Evolutionary conservation across 2,888 invertebrate genomes (phyloP), one percentile per base, ranked within the genome.

Genomic region (Scelioninae gen. 1): DNA sequence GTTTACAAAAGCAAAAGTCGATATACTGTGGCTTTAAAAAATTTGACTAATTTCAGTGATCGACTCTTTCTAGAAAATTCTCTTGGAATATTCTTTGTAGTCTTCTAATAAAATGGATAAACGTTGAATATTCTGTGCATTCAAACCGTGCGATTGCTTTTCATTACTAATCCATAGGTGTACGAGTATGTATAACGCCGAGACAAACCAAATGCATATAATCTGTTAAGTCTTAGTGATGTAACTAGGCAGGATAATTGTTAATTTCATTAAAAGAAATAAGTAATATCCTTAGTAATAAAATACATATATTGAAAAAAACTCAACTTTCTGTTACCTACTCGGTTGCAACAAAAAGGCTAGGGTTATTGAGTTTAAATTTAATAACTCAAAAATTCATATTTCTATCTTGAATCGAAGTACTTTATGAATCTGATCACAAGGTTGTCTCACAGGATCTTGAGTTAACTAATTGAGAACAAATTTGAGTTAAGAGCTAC

Each of bases 261-360:
- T 86, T 68, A 71, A 88, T 84, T 79, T 86, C 60, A n/a, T n/a
- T n/a, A n/a, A n/a, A n/a, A n/a, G 49, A 87, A 83, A 10, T 74
- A 66, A 5, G 84, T 85, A 62, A 87, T 72, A 11, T 81, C 71
- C 60, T 58, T 66, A 34, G 86, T 47, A 60, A 84, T 53, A 47
- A n/a, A n/a, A n/a, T n/a, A n/a, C n/a, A n/a, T n/a, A n/a, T n/a
- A n/a, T n/a, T n/a, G n/a, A n/a, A n/a, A n/a, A n/a, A n/a, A n/a
- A n/a, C n/a, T n/a, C n/a, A n/a, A n/a, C n/a, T n/a, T n/a, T n/a
- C n/a, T n/a, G n/a, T n/a, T n/a, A n/a, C n/a, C n/a, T n/a, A n/a
- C n/a, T n/a, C n/a, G n/a, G n/a, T n/a, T n/a, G n/a, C n/a, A n/a
- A n/a, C n/a, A n/a, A n/a, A n/a, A n/a, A n/a, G n/a, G n/a, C n/a